Conservation (phyloP, 2,888 invertebrate species). For the Monoplex corrugatus region DNA sequence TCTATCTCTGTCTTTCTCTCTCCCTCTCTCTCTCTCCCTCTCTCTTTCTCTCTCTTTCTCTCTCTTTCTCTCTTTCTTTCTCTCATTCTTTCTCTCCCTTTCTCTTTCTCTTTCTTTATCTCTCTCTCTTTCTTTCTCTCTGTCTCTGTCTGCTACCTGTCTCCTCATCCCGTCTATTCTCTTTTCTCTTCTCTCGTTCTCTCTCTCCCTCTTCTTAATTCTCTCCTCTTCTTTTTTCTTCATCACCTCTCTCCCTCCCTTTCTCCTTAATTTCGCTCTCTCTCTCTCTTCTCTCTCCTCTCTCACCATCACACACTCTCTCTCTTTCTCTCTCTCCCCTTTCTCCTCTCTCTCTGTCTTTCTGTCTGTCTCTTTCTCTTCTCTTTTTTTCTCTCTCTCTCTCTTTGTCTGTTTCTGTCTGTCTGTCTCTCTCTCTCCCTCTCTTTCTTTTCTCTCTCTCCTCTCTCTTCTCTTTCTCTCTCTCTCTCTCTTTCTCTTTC, state of each 20-base stretch:
- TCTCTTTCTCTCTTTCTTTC: not conserved
- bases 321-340: not conserved
- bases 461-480: not conserved
- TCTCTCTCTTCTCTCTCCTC: not conserved
- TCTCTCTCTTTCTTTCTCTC: not conserved
- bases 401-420: too few species aligned
- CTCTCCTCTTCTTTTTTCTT: not conserved
- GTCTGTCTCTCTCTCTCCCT: too few species aligned
- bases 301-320: not conserved
- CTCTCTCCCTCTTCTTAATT: not conserved
- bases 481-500: not conserved
- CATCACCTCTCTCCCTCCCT: constrained; percentile 2
- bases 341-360: not conserved
- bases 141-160: not conserved
- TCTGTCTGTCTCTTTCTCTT: not conserved
- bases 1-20: not conserved
- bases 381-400: too few species aligned
- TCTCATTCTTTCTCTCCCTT: not conserved
- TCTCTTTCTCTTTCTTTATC: not conserved
- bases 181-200: constrained; percentile 4
- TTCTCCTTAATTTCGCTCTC: too few species aligned
- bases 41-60: not conserved
- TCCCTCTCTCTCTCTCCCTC: not conserved
- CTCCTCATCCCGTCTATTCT: not conserved
- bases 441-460: not conserved